Conservation (phyloP, 2,797 vertebrate species). For the Lepilemur septentrionalis region DNA sequence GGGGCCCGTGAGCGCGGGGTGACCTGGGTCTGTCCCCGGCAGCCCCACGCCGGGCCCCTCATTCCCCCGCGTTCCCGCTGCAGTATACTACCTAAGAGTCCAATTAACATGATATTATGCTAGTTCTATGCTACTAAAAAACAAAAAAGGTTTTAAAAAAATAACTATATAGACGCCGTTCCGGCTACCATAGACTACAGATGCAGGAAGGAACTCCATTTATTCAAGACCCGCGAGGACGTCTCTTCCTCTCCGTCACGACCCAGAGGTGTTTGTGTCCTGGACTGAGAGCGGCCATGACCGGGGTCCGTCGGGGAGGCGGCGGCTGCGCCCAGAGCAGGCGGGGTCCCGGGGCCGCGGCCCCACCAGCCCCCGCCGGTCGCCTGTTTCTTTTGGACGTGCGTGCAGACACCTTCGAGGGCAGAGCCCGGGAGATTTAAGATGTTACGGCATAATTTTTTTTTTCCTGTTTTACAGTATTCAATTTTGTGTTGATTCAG, state of each 20-base stretch:
- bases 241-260: constrained; percentile 64
- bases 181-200: constrained; percentile 79
- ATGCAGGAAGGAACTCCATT: constrained; percentile 58
- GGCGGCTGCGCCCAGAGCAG: background rate
- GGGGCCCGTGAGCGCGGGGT: accelerated
- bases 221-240: constrained; percentile 61
- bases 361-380: background rate
- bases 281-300: constrained; percentile 66
- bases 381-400: constrained; percentile 56
- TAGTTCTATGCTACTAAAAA: constrained; percentile 86
- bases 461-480: constrained; percentile 86
- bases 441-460: constrained; percentile 82
- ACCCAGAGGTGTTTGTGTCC: constrained; percentile 61
- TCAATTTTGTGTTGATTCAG: constrained; percentile 89
- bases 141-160: background rate
- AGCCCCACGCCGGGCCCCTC: constrained; percentile 33
- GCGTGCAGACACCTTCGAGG: constrained; percentile 80
- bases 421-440: constrained; percentile 80
- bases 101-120: constrained; percentile 84
- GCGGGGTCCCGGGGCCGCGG: background rate
- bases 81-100: constrained; percentile 83
- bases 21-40: background rate
- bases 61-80: constrained; percentile 41
- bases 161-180: constrained; percentile 73
- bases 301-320: background rate